These are phyloP conservation scores for Leuciscus waleckii DNA, from an alignment of 2,797 vertebrate species.

Conservation along the genomic window DNA sequence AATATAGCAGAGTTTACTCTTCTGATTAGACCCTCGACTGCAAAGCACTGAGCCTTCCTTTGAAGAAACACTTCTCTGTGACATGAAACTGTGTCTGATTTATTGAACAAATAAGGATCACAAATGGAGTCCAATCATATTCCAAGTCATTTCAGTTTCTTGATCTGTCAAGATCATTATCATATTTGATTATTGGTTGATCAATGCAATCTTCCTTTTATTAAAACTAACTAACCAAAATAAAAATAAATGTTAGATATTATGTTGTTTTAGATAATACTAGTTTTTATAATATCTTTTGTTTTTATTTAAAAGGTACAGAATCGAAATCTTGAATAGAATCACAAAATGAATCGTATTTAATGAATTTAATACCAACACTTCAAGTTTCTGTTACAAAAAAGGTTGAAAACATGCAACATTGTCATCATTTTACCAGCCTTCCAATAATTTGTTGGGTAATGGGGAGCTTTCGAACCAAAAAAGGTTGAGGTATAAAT, in stretches of 20 bases:
- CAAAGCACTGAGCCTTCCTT: constrained; percentile 96
- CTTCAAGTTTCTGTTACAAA: no score
- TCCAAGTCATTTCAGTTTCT: background rate
- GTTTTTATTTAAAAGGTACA: no score
- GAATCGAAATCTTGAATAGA: no score
- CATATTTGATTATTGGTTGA: background rate
- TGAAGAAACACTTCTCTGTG: constrained; percentile 81
- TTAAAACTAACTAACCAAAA: background rate
- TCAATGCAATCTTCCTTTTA: background rate
- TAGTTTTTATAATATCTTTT: background rate
- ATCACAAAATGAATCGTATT: no score
- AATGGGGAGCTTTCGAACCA: no score
- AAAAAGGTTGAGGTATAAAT: no score
- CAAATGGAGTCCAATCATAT: constrained; percentile 63
- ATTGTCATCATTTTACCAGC: background rate
- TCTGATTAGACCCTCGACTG: constrained; percentile 99
- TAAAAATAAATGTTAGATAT: background rate
- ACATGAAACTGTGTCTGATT: constrained; percentile 96
- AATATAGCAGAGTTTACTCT: constrained; percentile 99
- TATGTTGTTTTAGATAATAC: background rate
- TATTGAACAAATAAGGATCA: constrained; percentile 92
- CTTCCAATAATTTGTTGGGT: no score
- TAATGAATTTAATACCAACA: no score
- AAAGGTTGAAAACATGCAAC: background rate
- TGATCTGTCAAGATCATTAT: background rate